These are phyloP conservation scores for Carapus acus DNA, from an alignment of 2,797 vertebrate genomes.

Conservation along the genomic window DNA sequence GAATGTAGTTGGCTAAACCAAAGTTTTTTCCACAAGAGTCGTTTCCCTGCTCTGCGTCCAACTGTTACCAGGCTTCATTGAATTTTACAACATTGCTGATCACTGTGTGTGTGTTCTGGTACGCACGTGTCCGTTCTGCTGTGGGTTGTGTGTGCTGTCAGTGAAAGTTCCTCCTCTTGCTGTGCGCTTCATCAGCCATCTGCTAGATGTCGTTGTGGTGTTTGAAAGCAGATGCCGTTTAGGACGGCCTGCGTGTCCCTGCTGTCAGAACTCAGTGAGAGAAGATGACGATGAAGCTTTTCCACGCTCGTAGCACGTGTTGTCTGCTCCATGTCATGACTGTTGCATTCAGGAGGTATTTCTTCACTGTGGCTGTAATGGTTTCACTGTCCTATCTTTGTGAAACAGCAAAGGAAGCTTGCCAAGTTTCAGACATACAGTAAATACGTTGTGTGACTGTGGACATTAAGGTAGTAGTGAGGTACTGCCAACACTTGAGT, in stretches of 20 bases:
- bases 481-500: too few relatives aligned
- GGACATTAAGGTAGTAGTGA: too few relatives aligned
- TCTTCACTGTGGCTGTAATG: too few relatives aligned
- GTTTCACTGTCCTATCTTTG: too few relatives aligned
- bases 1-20: too few relatives aligned
- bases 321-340: constrained; percentile 11
- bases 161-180: background rate
- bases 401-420: too few relatives aligned
- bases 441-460: too few relatives aligned
- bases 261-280: constrained; percentile 40
- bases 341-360: constrained; percentile 4
- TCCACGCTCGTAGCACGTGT: constrained; percentile 24
- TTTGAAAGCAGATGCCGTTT: constrained; percentile 51
- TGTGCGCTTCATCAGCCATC: constrained; percentile 44
- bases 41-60: too few relatives aligned
- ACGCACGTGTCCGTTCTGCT: background rate
- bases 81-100: too few relatives aligned
- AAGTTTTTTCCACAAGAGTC: too few relatives aligned
- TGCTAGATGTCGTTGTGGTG: constrained; percentile 50
- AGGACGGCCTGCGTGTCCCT: constrained; percentile 50
- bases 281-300: constrained; percentile 40
- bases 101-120: constrained; percentile 17
- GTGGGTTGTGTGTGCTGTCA: background rate
- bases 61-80: too few relatives aligned
- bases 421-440: too few relatives aligned